A percentile compares a stretch with the other conserved stretches of the same genome.
phyloP scores from a whole-genome alignment of 2,888 invertebrate genomes.

The Entomobrya proxima region DNA sequence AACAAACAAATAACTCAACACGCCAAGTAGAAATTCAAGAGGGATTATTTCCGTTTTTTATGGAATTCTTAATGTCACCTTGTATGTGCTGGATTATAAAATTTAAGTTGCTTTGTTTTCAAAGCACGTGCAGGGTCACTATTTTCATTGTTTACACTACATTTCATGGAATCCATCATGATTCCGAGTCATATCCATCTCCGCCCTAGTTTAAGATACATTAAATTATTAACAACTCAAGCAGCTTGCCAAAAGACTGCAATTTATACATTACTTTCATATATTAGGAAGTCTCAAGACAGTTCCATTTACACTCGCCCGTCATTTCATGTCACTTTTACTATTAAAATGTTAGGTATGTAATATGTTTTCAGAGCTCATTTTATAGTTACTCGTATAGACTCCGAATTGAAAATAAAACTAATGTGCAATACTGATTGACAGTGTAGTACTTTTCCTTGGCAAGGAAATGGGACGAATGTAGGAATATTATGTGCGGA shows the following conservation, averaged over 20 bases:
- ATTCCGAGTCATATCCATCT: neutral
- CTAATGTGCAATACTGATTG: too few relatives aligned
- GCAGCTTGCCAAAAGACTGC: too few relatives aligned
- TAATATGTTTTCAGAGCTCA: neutral
- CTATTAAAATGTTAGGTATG: conserved; percentile 4
- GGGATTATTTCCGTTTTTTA: conserved; percentile 3
- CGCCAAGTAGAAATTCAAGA: neutral
- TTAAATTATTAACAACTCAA: too few relatives aligned
- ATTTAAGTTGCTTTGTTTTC: neutral
- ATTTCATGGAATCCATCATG: neutral
- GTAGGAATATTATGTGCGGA: neutral
- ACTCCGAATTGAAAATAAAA: too few relatives aligned
- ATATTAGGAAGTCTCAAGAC: too few relatives aligned
- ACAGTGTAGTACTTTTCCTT: neutral
- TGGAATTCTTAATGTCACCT: neutral
- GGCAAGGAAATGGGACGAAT: neutral
- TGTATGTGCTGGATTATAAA: conserved; percentile 10
- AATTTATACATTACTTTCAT: too few relatives aligned
- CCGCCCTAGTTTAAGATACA: too few relatives aligned
- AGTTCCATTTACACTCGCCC: neutral
- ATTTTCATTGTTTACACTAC: conserved; percentile 11
- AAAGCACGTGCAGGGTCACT: neutral
- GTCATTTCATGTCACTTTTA: conserved; percentile 21
- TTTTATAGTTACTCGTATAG: neutral
- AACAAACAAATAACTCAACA: neutral